Percentiles rank a stretch among this genome's conserved stretches.
Conservation (phyloP, 2,888 invertebrate species). For the Salpingus planirostris region DNA sequence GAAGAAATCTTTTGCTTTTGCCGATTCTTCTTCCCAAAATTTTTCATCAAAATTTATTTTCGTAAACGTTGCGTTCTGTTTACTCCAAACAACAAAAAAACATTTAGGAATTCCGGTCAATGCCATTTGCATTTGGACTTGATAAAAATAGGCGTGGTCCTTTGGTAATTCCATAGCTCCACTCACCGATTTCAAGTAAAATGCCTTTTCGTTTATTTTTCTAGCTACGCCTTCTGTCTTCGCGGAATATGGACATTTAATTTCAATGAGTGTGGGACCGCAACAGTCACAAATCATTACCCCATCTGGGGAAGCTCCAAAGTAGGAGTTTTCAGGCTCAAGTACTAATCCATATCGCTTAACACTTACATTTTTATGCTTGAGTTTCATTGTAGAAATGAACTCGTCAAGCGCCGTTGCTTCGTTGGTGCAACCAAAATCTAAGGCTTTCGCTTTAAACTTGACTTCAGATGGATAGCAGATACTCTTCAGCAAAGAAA, state of each 20-base stretch:
- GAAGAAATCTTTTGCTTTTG: not conserved
- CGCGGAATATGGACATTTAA: conserved; percentile 13
- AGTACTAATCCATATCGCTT: not conserved
- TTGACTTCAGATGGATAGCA: conserved; percentile 2
- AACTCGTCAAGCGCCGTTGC: conserved; percentile 7
- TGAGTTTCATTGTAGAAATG: conserved; percentile 3
- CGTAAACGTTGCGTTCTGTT: not conserved
- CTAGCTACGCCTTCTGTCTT: conserved; percentile 3
- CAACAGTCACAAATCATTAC: conserved; percentile 8
- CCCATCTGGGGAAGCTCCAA: conserved; percentile 13
- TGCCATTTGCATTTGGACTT: too few species aligned
- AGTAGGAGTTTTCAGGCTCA: too few species aligned
- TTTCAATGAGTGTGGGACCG: conserved; percentile 12
- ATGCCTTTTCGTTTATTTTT: not conserved
- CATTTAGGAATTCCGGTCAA: too few species aligned
- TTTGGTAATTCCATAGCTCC: not conserved
- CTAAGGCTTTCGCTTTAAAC: conserved; percentile 1
- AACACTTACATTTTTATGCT: too few species aligned
- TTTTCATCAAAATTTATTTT: not conserved
- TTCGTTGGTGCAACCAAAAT: conserved; percentile 5
- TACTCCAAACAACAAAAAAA: not conserved
- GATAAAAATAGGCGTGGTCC: too few species aligned
- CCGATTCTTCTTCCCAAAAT: not conserved
- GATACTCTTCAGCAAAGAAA: conserved; percentile 3
- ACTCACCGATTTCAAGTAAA: not conserved